A percentile compares a stretch with the other conserved stretches of the same genome.
Evolutionary conservation across 2,797 vertebrate species (phyloP).

Genomic region (Leucoraja ocellata): DNA sequence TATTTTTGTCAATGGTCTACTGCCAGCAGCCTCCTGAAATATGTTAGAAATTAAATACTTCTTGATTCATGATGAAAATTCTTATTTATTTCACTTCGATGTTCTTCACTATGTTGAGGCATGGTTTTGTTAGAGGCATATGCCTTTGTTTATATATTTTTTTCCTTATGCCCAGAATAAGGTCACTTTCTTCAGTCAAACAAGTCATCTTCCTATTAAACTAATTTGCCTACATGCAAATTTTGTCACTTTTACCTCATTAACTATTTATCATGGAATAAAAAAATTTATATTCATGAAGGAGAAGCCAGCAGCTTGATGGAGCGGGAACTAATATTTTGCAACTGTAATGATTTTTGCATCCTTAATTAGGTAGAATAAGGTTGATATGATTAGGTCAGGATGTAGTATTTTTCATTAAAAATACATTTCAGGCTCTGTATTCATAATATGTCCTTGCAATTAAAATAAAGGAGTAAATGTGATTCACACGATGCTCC

Average conservation of each 20-base stretch:
- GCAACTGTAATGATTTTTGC: conserved; percentile 99
- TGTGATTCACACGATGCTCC: conserved; percentile 90
- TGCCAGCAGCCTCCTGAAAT: conserved; percentile 89
- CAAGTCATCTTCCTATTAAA: conserved; percentile 85
- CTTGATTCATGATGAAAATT: conserved; percentile 75
- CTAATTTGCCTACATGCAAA: conserved; percentile 96
- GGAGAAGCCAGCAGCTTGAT: conserved; percentile 79
- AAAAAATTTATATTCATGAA: conserved; percentile 84
- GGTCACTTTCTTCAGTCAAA: conserved; percentile 86
- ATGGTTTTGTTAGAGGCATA: conserved; percentile 68
- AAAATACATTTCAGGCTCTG: conserved; percentile 96
- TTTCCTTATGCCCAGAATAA: conserved; percentile 71
- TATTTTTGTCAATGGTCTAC: conserved; percentile 80
- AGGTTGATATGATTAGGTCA: conserved; percentile 99
- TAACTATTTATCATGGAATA: conserved; percentile 90
- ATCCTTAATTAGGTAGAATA: conserved; percentile 99
- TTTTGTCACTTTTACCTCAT: conserved; percentile 96
- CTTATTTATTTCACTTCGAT: conserved; percentile 69
- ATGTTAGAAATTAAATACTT: conserved; percentile 67
- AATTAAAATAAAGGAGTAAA: conserved; percentile 96
- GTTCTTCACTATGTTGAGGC: conserved; percentile 71
- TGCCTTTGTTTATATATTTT: conserved; percentile 72
- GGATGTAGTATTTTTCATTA: conserved; percentile 99
- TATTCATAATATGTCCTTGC: conserved; percentile 95
- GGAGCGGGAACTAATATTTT: conserved; percentile 98